A percentile compares a stretch with the other conserved stretches of the same genome.
Conservation (phyloP, 2,113 vertebrate genomes). For the Neolamprologus longior region DNA sequence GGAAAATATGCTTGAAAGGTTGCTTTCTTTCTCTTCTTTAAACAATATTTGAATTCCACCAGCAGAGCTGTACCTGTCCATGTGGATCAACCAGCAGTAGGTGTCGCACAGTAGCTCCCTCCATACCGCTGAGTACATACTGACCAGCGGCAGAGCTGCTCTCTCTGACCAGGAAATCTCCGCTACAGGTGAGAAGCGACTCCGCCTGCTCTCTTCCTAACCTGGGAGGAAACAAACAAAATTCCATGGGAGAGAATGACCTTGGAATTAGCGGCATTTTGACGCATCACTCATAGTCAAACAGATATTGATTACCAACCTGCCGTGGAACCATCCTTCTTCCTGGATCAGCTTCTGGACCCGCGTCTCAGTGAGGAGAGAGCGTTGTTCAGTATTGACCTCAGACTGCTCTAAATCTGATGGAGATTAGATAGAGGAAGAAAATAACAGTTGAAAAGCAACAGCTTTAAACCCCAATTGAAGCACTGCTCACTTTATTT, state of each 20-base stretch:
- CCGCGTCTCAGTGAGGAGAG: not conserved
- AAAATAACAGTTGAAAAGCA: not conserved
- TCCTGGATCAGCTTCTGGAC: slow-evolving; percentile 72
- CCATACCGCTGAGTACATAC: slow-evolving; percentile 87
- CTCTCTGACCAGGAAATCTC: slow-evolving; percentile 90
- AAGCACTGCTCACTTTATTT: not conserved
- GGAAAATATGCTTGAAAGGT: not conserved
- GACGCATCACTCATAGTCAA: not conserved
- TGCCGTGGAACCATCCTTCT: slow-evolving; percentile 88
- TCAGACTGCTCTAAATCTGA: slow-evolving; percentile 1
- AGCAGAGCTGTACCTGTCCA: slow-evolving; percentile 73
- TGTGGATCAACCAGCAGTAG: slow-evolving; percentile 88
- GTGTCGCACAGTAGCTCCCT: slow-evolving; percentile 82
- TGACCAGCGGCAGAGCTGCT: slow-evolving; percentile 83
- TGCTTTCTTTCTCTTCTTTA: not conserved
- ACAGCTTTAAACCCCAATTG: not conserved
- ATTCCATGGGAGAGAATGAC: not conserved
- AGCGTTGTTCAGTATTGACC: not conserved
- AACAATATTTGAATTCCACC: not conserved
- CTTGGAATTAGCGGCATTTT: not conserved
- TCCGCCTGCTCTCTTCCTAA: slow-evolving; percentile 84
- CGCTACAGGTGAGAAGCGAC: slow-evolving; percentile 78
- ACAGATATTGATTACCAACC: slow-evolving; percentile 10
- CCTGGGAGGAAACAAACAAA: slow-evolving; percentile 3
- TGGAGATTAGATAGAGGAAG: not conserved